Evolutionary conservation across 2,113 vertebrate species (phyloP), one percentile per base, ranked within the genome.

Genomic region (Pterophyllum scalare): DNA sequence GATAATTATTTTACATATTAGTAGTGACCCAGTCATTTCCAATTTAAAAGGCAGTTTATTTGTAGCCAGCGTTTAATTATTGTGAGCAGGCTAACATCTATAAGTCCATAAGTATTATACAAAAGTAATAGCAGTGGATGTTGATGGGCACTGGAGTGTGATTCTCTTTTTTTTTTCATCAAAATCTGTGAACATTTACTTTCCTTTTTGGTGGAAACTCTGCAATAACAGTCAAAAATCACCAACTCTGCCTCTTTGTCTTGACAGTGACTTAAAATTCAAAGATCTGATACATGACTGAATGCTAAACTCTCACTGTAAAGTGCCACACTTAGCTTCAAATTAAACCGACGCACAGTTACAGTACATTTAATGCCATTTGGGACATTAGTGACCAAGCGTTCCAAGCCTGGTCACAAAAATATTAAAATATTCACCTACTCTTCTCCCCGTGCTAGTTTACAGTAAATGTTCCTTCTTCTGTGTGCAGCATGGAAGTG

Each of bases 301-400:
- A 52, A 52, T 52, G 26, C 15, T 52, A 6, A 72, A 49, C 24
- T 24, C 24, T 70, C 26, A 52, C 3, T 54, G 26, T 6, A 28
- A 9, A 54, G 26, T 33, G 26, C 0, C 2, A 31, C 20, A 28
- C 1, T 31, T 72, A 31, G 19, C 6, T 31, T 72, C 67, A 33
- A 54, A 31, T 72, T 14, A 72, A 72, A 72, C 67, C 26, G 33
- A 49, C 19, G 54, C 67, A 54, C 67, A 52, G 43, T 70, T 52
- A 72, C 67, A 54, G 46, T 52, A 52, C 43, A 70, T 72, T 72
- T 54, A 72, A 49, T 72, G 67, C 6, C 52, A 54, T 54, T 72
- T 72, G 46, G 54, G 26, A 72, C 43, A 67, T 67, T 67, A 26
- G 22, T 49, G 15, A 6, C 5, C 14, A 43, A 12, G 11, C 4